Evolutionary conservation across 2,888 invertebrate genomes (phyloP).

Genomic region (Diadromus collaris): DNA sequence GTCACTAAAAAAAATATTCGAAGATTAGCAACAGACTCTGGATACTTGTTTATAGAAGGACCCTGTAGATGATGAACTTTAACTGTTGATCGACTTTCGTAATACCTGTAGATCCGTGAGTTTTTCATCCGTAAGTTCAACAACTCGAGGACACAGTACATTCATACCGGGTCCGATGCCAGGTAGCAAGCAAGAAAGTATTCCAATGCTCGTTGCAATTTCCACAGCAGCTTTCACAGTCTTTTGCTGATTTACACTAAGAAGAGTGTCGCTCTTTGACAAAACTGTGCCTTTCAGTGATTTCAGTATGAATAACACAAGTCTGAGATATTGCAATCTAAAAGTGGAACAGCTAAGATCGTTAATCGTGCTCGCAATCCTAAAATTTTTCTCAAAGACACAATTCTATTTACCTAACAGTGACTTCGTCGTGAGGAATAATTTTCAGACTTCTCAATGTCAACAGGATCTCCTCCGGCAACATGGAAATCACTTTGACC

Average conservation of each 20-base stretch:
- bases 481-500: slow-evolving; percentile 72
- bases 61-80: neutral
- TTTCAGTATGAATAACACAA: slow-evolving; percentile 64
- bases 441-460: slow-evolving; percentile 76
- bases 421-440: slow-evolving; percentile 70
- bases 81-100: slow-evolving; percentile 74
- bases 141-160: slow-evolving; percentile 79
- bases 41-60: no score
- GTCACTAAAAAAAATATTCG: neutral
- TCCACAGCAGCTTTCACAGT: slow-evolving; percentile 84
- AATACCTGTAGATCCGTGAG: slow-evolving; percentile 80
- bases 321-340: slow-evolving; percentile 70
- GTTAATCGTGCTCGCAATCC: neutral
- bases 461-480: slow-evolving; percentile 79
- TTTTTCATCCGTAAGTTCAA: slow-evolving; percentile 75
- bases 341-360: slow-evolving; percentile 37
- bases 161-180: slow-evolving; percentile 83
- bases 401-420: slow-evolving; percentile 44
- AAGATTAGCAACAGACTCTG: neutral
- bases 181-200: slow-evolving; percentile 85
- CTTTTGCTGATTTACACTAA: slow-evolving; percentile 87
- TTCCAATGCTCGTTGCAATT: slow-evolving; percentile 84
- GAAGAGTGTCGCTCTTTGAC: slow-evolving; percentile 67
- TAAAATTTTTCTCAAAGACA: neutral
- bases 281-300: slow-evolving; percentile 61